phyloP scores from a whole-genome alignment of 2,888 invertebrate genomes.

The Drosophila suboccidentalis region DNA sequence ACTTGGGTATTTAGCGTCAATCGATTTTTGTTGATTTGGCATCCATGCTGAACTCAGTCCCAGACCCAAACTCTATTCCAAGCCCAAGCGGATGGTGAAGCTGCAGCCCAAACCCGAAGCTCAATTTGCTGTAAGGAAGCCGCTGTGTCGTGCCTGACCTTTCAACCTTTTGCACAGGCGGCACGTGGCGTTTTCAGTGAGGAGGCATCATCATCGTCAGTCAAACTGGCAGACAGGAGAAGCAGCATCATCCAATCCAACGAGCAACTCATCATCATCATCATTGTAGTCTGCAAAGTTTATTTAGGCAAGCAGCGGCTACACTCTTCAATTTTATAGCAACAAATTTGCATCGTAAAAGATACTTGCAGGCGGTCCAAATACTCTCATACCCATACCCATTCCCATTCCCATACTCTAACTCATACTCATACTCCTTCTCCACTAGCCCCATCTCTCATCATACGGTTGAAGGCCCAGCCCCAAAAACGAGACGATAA shows the following conservation, averaged over 20 bases:
- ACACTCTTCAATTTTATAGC: constrained; percentile 81
- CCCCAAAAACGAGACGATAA: constrained; percentile 62
- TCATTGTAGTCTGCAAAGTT: constrained; percentile 74
- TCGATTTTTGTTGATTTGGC: constrained; percentile 79
- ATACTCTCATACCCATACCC: constrained; percentile 27
- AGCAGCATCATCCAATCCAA: constrained; percentile 30
- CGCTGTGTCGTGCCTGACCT: constrained; percentile 61
- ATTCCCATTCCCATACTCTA: constrained; percentile 1
- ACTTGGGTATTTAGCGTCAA: constrained; percentile 77
- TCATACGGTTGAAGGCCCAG: background rate
- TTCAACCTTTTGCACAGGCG: constrained; percentile 76
- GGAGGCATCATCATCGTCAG: constrained; percentile 46
- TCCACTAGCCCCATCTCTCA: constrained; percentile 18
- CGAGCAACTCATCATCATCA: constrained; percentile 75
- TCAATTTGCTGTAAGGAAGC: constrained; percentile 22
- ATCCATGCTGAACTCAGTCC: constrained; percentile 9
- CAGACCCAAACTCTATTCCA: constrained; percentile 15
- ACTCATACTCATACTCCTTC: constrained; percentile 3
- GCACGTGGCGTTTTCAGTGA: constrained; percentile 65
- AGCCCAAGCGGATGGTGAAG: background rate
- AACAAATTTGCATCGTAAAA: constrained; percentile 80
- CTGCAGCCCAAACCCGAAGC: background rate
- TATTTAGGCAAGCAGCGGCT: constrained; percentile 74
- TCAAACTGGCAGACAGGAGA: constrained; percentile 1
- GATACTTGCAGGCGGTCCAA: constrained; percentile 64